These are phyloP conservation scores for Eulacestoma nigropectus DNA, from an alignment of 2,113 vertebrate genomes.

Conservation along the genomic window DNA sequence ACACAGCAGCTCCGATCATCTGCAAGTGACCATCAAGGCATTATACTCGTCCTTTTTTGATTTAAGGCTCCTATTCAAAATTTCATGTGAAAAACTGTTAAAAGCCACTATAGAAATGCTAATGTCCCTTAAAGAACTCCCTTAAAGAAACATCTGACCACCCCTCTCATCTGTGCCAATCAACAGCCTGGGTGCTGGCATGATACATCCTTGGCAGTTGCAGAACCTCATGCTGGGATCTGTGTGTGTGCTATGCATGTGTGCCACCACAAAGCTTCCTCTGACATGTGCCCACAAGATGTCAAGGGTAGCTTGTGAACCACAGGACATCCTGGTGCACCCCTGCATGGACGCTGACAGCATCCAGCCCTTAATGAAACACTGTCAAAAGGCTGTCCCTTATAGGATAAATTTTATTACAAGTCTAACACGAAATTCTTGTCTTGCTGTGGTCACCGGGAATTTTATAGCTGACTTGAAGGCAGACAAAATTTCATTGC, in stretches of 20 bases:
- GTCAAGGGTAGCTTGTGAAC: neutral
- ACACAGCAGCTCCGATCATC: neutral
- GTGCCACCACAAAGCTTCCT: neutral
- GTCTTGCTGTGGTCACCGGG: neutral
- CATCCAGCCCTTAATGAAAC: neutral
- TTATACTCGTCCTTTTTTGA: neutral
- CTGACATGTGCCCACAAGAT: neutral
- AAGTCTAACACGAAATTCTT: neutral
- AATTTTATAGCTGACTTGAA: neutral
- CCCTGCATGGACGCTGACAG: neutral
- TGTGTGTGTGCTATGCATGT: neutral
- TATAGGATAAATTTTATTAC: neutral
- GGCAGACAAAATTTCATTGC: neutral
- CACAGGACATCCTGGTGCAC: neutral
- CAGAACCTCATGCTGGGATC: neutral
- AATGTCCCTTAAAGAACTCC: neutral
- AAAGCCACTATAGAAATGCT: neutral
- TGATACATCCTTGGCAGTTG: neutral
- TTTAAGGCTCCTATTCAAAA: neutral
- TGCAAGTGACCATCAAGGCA: neutral
- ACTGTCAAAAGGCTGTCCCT: neutral
- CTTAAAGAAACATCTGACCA: neutral
- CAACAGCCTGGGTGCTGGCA: neutral
- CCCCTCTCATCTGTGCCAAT: neutral
- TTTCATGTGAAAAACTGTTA: neutral